Evolutionary conservation across 2,888 invertebrate species (phyloP), one percentile per base, ranked within the genome.

Genomic region (Cosmopolites sordidus): DNA sequence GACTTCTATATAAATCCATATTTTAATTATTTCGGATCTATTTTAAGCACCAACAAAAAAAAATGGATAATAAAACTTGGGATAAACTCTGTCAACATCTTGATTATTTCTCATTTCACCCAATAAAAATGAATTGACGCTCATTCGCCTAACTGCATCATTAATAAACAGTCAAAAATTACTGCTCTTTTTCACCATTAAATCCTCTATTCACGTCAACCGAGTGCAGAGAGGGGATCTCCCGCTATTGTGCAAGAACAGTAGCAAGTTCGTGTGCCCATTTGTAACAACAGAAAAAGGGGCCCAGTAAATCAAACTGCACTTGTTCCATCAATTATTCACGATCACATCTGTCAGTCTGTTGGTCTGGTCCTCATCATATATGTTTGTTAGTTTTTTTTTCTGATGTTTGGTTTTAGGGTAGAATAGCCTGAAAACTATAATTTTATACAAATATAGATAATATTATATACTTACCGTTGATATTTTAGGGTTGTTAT

Each of bases 281-380:
- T 56, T 51, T 56, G 44, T 30, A 56, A 51, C 55, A 51, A 37
- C 17, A 8, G 40, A 14, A 14, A 39, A 39, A 48, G 66, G 67
- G 66, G 66, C 65, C 61, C 64, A 58, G 65, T 67, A 66, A 69
- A 70, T 69, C 69, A 68, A 66, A 67, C 66, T 66, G 67, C 66
- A 68, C 69, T 69, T 68, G 64, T 65, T 63, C 65, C 65, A 72
- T 70, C 73, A 73, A 73, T 73, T 72, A 72, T 71, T 69, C 70
- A 71, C 60, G 51, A 61, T 60, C 69, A 66, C 73, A 73, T 72
- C 72, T 72, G 73, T 69, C 70, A 64, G 64, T n/a, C 33, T 11
- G 33, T n/a, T 12, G 33, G 33, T 33, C 33, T 2, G 11, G n/a
- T 12, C 33, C 11, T 33, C 12, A 33, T 33, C n/a, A 33, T 33